Evolutionary conservation across 2,113 vertebrate species (phyloP).

Genomic region (Ochotona curzoniae): DNA sequence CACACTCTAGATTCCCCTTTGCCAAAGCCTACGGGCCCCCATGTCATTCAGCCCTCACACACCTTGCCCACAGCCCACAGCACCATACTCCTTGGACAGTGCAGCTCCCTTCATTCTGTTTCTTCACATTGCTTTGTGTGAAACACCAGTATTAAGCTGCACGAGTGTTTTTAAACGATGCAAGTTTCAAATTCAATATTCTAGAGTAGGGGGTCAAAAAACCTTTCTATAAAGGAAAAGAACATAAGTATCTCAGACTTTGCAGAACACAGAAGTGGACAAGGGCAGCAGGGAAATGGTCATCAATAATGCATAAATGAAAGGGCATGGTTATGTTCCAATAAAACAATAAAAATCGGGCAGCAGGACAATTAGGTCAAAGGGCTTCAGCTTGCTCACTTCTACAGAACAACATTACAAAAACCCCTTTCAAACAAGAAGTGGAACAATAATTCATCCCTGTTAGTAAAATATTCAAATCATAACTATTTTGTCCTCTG

Average conservation of each 20-base stretch:
- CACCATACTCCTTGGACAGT: not conserved
- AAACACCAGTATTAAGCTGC: slow-evolving; percentile 22
- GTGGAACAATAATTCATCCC: not conserved
- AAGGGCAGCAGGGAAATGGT: not conserved
- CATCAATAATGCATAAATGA: not conserved
- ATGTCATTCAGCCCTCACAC: not conserved
- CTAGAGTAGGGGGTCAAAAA: not conserved
- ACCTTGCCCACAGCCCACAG: not conserved
- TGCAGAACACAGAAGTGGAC: not conserved
- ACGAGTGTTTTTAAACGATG: not conserved
- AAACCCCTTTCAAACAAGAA: not conserved
- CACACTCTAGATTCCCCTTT: not conserved
- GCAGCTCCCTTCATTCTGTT: not conserved
- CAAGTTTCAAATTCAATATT: not conserved
- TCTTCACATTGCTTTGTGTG: not conserved
- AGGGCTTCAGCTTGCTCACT: not conserved
- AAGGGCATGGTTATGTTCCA: not conserved
- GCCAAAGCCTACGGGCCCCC: not conserved
- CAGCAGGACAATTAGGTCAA: not conserved
- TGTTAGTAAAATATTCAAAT: not conserved
- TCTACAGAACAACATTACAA: slow-evolving; percentile 33
- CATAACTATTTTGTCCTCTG: not conserved
- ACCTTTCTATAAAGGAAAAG: not conserved
- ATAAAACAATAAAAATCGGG: slow-evolving; percentile 25
- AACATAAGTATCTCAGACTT: slow-evolving; percentile 5